Percentiles rank a stretch among this genome's conserved stretches.
phyloP scores from a whole-genome alignment of 92 coral and sea anemone genomes.

The Epizoanthus illoricatus region DNA sequence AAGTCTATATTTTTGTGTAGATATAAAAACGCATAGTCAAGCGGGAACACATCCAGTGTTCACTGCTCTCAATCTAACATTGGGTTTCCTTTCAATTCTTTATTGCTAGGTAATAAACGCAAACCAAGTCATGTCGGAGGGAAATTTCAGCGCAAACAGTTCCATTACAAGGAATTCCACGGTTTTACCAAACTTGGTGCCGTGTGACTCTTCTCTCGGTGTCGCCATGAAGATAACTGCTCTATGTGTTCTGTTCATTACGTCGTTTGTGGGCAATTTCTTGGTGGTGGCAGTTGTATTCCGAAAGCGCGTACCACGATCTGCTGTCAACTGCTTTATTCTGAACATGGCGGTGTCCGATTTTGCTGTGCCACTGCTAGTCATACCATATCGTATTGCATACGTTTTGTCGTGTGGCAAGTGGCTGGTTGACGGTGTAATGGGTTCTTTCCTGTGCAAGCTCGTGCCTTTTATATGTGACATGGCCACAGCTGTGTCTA shows the following conservation, averaged over 20 bases:
- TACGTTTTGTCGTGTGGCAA: slow-evolving; percentile 9
- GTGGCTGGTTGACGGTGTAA: neutral
- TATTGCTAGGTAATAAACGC: neutral
- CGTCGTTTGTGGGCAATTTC: slow-evolving; percentile 5
- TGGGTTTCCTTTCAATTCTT: neutral
- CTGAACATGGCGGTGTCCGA: slow-evolving; percentile 26
- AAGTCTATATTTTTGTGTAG: too few relatives aligned
- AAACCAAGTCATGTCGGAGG: neutral
- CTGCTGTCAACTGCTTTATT: slow-evolving; percentile 2
- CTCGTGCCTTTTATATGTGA: slow-evolving; percentile 10
- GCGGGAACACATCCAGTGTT: too few relatives aligned
- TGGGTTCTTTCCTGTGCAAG: slow-evolving; percentile 28
- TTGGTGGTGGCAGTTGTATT: neutral
- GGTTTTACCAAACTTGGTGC: neutral
- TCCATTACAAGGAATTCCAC: neutral
- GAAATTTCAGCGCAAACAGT: neutral
- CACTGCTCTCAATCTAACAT: neutral
- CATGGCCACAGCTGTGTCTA: slow-evolving; percentile 21
- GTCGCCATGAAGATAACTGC: neutral
- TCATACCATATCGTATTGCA: neutral
- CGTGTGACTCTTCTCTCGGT: neutral
- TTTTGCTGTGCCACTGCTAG: neutral
- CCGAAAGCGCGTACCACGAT: slow-evolving; percentile 7
- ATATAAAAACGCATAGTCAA: too few relatives aligned
- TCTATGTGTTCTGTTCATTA: neutral